phyloP scores from a whole-genome alignment of 2,888 invertebrate genomes.

The Nemoura dubitans region DNA sequence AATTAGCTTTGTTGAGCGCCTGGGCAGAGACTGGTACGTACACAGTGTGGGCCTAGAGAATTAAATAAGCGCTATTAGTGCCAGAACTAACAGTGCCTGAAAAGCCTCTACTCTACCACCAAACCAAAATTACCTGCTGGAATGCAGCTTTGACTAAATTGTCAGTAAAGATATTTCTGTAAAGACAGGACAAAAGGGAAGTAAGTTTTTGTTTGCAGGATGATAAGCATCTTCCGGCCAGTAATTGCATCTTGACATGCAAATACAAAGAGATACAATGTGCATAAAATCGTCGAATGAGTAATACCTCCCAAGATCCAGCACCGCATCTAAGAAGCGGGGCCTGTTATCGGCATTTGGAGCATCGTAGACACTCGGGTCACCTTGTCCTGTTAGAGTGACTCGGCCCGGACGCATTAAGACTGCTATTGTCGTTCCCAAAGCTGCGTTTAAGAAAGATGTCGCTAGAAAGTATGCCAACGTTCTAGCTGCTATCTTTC shows the following conservation, averaged over 20 bases:
- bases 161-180: conserved; percentile 90
- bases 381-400: too few species aligned
- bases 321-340: conserved; percentile 83
- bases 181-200: conserved; percentile 57
- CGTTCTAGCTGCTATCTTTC: conserved; percentile 84
- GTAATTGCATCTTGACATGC: background rate
- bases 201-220: background rate
- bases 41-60: conserved; percentile 73
- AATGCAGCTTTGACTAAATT: conserved; percentile 92
- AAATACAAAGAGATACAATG: background rate
- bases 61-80: conserved; percentile 43
- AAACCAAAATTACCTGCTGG: conserved; percentile 71
- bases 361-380: conserved; percentile 57
- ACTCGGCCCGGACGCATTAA: conserved; percentile 81
- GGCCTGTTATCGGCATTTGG: conserved; percentile 51
- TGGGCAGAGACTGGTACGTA: conserved; percentile 64
- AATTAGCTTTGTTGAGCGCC: background rate
- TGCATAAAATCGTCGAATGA: background rate
- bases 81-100: background rate
- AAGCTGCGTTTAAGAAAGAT: conserved; percentile 80
- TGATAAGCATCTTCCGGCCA: background rate
- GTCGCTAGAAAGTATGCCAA: conserved; percentile 82
- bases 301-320: conserved; percentile 85
- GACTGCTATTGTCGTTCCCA: conserved; percentile 78
- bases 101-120: background rate